Base-by-base conservation (phyloP, 2,113 vertebrate species). In the Climacteris rufus region DNA sequence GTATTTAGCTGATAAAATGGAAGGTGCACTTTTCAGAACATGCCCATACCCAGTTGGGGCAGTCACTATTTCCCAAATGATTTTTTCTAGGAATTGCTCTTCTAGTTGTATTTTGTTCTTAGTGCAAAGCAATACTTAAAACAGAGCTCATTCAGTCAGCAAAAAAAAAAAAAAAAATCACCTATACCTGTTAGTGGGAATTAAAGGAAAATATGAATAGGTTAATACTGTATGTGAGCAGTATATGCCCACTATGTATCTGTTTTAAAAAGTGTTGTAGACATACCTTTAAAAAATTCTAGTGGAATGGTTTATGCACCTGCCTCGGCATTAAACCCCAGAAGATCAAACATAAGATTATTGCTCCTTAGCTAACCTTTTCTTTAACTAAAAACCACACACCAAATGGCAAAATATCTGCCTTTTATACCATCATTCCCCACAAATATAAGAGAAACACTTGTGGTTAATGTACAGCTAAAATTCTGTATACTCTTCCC, bases 161-260 rank as follows among this genome's bases (percentile, higher is more conserved):
- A 75, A 47, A 56, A n/a, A n/a, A n/a, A n/a, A n/a, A n/a, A n/a
- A n/a, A n/a, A n/a, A n/a, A 88, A 56, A 19, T 44, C 23, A 79
- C 20, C 13, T 40, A 69, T 18, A 80, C 9, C 14, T 19, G 17
- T 42, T 11, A 59, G 17, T 9, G 11, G 13, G n/a, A 93, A 79
- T 47, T 75, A 50, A 77, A 63, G n/a, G 42, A 71, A 75, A 83
- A 49, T 8, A 50, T 23, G 7, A 50, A 31, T 4, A 61, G 2
- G 20, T 28, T 75, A 75, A 71, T 22, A 50, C 3, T 61, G 6
- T 28, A 40, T 13, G 17, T 37, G 27, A 89, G 37, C 28, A 70
- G 25, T 15, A 59, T 21, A 69, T n/a, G 17, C 6, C 54, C 25
- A 50, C 15, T 27, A n/a, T 0, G 1, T 18, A 56, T 7, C 0